Percentiles rank a stretch among this genome's conserved stretches.
phyloP scores from a whole-genome alignment of 1,140 invertebrate genomes.

The Andrena cerasifolii region DNA sequence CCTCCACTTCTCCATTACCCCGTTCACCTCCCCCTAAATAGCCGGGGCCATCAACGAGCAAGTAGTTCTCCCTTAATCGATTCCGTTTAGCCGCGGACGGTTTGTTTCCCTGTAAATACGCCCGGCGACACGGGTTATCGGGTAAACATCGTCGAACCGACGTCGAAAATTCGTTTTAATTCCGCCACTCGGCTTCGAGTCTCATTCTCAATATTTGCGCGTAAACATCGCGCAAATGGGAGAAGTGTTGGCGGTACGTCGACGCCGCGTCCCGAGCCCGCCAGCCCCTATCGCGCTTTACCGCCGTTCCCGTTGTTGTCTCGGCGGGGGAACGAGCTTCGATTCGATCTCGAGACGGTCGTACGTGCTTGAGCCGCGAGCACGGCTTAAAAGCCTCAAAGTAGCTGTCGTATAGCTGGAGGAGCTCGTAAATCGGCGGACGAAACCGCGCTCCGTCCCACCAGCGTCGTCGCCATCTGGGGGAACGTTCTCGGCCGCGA shows the following conservation, averaged over 20 bases:
- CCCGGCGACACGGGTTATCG: not conserved
- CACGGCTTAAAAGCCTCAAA: conserved; percentile 10
- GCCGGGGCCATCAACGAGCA: not conserved
- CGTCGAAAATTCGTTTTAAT: conserved; percentile 39
- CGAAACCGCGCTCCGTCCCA: too few relatives aligned
- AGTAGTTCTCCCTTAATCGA: not conserved
- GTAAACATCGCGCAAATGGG: conserved; percentile 28
- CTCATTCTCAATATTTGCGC: conserved; percentile 45
- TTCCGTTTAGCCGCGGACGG: not conserved
- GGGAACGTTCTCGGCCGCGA: too few relatives aligned
- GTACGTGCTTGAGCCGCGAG: conserved; percentile 19
- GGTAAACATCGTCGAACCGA: not conserved
- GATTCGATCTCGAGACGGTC: conserved; percentile 24
- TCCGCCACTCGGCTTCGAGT: conserved; percentile 17
- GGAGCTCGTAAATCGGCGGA: not conserved
- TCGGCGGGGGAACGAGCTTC: conserved; percentile 14
- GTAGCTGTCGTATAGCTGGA: not conserved
- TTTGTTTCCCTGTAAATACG: conserved; percentile 23
- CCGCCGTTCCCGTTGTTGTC: not conserved
- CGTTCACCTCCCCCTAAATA: not conserved
- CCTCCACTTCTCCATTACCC: not conserved
- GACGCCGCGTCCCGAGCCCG: too few relatives aligned
- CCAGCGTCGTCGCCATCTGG: too few relatives aligned
- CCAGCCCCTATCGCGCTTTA: not conserved
- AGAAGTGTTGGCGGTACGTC: not conserved